Evolutionary conservation across 2,888 invertebrate genomes (phyloP).

Genomic region (Prosopocoilus inquinatus): DNA sequence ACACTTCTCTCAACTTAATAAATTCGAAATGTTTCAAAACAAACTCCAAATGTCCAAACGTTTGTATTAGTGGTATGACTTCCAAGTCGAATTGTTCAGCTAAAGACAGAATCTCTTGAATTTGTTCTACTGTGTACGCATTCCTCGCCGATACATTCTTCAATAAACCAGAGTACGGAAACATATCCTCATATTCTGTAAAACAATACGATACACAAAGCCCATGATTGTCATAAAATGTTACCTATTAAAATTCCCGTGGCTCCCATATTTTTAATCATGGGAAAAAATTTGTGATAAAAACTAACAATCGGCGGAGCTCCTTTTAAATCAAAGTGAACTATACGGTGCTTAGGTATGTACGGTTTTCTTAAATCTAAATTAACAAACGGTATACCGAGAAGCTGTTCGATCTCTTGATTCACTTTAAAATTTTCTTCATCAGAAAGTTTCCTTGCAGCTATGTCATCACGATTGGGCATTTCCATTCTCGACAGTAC

Average conservation of each 20-base stretch:
- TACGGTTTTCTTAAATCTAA: slow-evolving; percentile 49
- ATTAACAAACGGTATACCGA: slow-evolving; percentile 50
- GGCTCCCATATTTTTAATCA: slow-evolving; percentile 63
- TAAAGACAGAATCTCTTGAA: slow-evolving; percentile 58
- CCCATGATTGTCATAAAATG: slow-evolving; percentile 3
- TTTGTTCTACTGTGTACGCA: slow-evolving; percentile 59
- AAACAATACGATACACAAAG: slow-evolving; percentile 35
- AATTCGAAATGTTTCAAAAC: slow-evolving; percentile 66
- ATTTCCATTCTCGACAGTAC: slow-evolving; percentile 45
- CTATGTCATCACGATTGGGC: slow-evolving; percentile 44
- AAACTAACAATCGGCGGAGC: slow-evolving; percentile 67
- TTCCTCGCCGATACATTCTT: slow-evolving; percentile 56
- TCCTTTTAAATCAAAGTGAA: slow-evolving; percentile 68
- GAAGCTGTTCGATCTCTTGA: slow-evolving; percentile 44
- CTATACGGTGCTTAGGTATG: slow-evolving; percentile 57
- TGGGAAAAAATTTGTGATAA: slow-evolving; percentile 58
- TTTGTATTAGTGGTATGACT: slow-evolving; percentile 73
- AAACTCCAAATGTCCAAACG: slow-evolving; percentile 76
- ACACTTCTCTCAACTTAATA: slow-evolving; percentile 62
- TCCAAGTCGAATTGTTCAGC: slow-evolving; percentile 60
- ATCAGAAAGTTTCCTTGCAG: slow-evolving; percentile 17
- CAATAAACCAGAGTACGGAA: slow-evolving; percentile 66
- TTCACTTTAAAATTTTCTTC: slow-evolving; percentile 27
- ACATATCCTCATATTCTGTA: slow-evolving; percentile 81
- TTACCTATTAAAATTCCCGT: slow-evolving; percentile 61